These are phyloP conservation scores for Ochotona curzoniae DNA, from an alignment of 2,113 vertebrate species.

Conservation along the genomic window DNA sequence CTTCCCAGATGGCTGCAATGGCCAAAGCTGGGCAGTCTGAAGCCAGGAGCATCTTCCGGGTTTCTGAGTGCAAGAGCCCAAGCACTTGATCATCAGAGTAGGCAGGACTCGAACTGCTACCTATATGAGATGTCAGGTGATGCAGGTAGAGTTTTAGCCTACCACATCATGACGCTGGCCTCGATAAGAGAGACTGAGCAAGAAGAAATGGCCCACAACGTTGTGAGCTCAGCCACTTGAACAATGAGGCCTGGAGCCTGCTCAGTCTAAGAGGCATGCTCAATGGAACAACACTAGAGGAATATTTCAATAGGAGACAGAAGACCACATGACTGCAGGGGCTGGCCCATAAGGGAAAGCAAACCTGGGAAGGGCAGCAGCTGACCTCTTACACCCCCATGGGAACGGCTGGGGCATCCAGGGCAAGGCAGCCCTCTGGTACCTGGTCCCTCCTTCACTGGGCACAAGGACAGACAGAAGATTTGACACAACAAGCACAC, in stretches of 20 bases:
- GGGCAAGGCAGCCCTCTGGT: not conserved
- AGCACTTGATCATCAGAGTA: too few relatives aligned
- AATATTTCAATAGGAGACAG: not conserved
- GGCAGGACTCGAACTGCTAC: too few relatives aligned
- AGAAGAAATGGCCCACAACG: not conserved
- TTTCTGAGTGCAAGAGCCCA: too few relatives aligned
- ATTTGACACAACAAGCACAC: not conserved
- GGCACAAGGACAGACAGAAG: not conserved
- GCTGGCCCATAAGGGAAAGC: not conserved
- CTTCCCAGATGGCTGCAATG: too few relatives aligned
- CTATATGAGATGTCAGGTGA: too few relatives aligned
- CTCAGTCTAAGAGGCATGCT: not conserved
- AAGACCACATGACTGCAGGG: not conserved
- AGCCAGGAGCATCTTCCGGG: too few relatives aligned
- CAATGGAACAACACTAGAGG: not conserved
- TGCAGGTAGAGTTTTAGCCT: too few relatives aligned
- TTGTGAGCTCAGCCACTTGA: not conserved
- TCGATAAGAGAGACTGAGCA: slow-evolving; percentile 1
- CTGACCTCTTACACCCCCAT: not conserved
- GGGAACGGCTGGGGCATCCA: not conserved
- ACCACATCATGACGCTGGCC: too few relatives aligned
- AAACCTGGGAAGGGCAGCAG: not conserved
- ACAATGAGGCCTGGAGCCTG: not conserved
- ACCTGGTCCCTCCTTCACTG: not conserved
- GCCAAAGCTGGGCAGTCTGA: too few relatives aligned